These are phyloP conservation scores for Vidua macroura DNA, from an alignment of 2,113 vertebrate genomes.

Conservation along the genomic window DNA sequence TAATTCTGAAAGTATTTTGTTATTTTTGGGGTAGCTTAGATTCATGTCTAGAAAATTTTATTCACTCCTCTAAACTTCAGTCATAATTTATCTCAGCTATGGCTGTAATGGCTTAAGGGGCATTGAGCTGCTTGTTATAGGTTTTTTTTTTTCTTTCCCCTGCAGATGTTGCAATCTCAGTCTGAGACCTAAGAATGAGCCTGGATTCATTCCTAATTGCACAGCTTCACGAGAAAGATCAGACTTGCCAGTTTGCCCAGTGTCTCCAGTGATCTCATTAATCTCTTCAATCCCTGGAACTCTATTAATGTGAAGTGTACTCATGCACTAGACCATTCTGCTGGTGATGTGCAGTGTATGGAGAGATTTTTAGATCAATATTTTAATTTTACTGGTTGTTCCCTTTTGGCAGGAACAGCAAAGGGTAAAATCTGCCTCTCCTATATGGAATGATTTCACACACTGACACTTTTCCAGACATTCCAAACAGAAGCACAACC, in stretches of 20 bases:
- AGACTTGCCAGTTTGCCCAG: not conserved
- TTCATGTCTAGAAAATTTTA: not conserved
- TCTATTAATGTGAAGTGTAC: not conserved
- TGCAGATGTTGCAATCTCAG: not conserved
- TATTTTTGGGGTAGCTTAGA: not conserved
- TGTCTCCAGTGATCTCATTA: not conserved
- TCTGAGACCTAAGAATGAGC: not conserved
- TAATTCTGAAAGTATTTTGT: not conserved
- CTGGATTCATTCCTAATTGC: not conserved
- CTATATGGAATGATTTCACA: not conserved
- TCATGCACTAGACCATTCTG: not conserved
- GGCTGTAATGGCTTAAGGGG: not conserved
- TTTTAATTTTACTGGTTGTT: not conserved
- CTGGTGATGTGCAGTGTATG: not conserved
- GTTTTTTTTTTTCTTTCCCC: not conserved
- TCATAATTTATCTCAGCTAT: not conserved
- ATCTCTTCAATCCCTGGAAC: not conserved
- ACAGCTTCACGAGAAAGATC: not conserved
- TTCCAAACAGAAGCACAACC: not conserved
- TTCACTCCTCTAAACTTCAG: not conserved
- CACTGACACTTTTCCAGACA: not conserved
- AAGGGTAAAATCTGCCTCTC: not conserved
- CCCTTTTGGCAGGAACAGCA: not conserved
- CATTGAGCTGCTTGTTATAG: not conserved
- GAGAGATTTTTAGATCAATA: not conserved